Percentiles rank a stretch among this genome's conserved stretches.
Evolutionary conservation across 2,888 invertebrate species (phyloP).

Genomic region (Sphaerophoria taeniata): DNA sequence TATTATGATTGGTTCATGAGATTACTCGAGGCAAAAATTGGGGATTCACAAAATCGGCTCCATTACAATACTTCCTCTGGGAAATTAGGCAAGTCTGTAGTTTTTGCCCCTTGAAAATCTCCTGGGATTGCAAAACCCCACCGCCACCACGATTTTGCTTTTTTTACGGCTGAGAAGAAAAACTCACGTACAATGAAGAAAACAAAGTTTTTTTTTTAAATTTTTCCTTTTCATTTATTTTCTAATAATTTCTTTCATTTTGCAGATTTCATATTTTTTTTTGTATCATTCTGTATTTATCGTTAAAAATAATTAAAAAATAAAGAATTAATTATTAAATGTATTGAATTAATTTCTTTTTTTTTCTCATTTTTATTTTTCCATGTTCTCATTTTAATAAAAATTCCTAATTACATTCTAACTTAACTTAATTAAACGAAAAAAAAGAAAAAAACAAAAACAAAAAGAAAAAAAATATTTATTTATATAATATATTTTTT

Average conservation of each 20-base stretch:
- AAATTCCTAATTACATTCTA: conserved; percentile 74
- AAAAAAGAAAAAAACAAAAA: conserved; percentile 50
- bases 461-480: conserved; percentile 34
- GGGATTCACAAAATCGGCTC: no score
- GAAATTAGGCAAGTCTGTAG: no score
- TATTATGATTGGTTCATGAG: no score
- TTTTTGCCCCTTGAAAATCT: no score
- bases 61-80: no score
- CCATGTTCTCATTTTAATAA: conserved; percentile 69
- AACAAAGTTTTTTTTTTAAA: conserved; percentile 36
- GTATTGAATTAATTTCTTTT: conserved; percentile 60
- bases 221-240: conserved; percentile 73
- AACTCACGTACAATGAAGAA: neutral
- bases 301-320: conserved; percentile 74
- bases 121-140: no score
- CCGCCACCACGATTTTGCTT: no score
- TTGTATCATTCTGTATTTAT: conserved; percentile 61
- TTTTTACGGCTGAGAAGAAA: neutral
- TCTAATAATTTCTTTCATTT: conserved; percentile 74
- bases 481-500: conserved; percentile 46
- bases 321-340: conserved; percentile 74
- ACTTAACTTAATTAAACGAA: conserved; percentile 69
- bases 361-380: conserved; percentile 34
- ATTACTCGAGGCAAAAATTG: no score
- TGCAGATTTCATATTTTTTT: conserved; percentile 69